Percentiles rank a stretch among this genome's conserved stretches.
Evolutionary conservation across 2,888 invertebrate species (phyloP).

Genomic region (Sphaerophoria taeniata): DNA sequence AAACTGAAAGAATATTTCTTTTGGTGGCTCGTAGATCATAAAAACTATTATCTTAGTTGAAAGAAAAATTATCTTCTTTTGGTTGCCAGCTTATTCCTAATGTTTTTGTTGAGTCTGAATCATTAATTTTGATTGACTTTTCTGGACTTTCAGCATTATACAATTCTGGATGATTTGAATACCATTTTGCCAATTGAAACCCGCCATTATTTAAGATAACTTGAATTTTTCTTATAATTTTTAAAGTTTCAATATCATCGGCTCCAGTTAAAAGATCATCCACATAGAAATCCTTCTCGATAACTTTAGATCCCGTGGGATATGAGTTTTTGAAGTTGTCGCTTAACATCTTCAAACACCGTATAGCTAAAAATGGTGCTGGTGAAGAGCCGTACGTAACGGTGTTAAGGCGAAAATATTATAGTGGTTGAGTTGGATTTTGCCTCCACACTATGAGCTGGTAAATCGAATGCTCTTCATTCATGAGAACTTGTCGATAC

Average conservation of each 20-base stretch:
- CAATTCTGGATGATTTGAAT: not conserved
- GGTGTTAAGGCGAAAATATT: too few relatives aligned
- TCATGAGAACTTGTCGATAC: slow-evolving; percentile 25
- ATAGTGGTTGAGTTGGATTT: too few relatives aligned
- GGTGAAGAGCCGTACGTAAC: too few relatives aligned
- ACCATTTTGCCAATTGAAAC: not conserved
- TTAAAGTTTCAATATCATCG: not conserved
- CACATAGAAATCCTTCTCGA: too few relatives aligned
- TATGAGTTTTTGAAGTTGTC: too few relatives aligned
- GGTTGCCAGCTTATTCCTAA: not conserved
- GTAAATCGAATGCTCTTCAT: slow-evolving; percentile 32
- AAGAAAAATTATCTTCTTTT: not conserved
- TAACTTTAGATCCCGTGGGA: too few relatives aligned
- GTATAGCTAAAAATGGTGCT: too few relatives aligned
- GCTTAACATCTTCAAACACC: too few relatives aligned
- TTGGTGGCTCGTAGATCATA: not conserved
- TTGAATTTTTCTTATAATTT: not conserved
- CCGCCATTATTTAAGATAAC: not conserved
- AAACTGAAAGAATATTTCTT: not conserved
- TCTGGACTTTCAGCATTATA: not conserved
- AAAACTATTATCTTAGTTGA: not conserved
- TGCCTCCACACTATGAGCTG: too few relatives aligned
- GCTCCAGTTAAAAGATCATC: not conserved
- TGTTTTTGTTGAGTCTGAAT: not conserved
- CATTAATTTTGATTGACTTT: not conserved